These are phyloP conservation scores for Hydractinia echinata DNA, from an alignment of 30 jellyfish, hydroid and myxozoan genomes.

Conservation along the genomic window DNA sequence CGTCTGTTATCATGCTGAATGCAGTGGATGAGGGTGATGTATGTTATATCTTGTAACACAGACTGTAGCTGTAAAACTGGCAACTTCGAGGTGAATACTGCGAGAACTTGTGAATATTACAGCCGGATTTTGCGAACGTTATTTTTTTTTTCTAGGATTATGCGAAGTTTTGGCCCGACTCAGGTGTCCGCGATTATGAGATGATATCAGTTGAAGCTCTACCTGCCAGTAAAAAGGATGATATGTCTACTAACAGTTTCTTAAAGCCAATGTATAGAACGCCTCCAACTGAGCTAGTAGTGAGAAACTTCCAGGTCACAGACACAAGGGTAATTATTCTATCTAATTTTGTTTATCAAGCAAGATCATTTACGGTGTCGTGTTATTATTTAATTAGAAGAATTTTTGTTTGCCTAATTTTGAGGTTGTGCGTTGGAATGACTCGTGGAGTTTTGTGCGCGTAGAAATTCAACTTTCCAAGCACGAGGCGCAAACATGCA, in stretches of 20 bases:
- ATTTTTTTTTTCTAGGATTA: slow-evolving; percentile 55
- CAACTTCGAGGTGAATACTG: too few species aligned
- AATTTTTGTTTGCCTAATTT: too few species aligned
- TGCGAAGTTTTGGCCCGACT: slow-evolving; percentile 89
- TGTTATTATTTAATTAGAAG: too few species aligned
- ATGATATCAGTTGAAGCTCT: slow-evolving; percentile 75
- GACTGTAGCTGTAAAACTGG: too few species aligned
- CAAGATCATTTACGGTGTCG: too few species aligned
- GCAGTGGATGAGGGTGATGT: slow-evolving; percentile 88
- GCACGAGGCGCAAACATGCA: too few species aligned
- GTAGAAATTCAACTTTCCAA: too few species aligned
- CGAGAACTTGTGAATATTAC: too few species aligned
- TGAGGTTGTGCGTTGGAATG: too few species aligned
- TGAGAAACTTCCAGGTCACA: slow-evolving; percentile 68
- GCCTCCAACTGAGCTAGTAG: slow-evolving; percentile 54
- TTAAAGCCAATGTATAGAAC: slow-evolving; percentile 45
- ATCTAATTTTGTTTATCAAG: too few species aligned
- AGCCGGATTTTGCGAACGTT: too few species aligned
- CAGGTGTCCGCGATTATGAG: slow-evolving; percentile 57
- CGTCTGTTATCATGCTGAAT: slow-evolving; percentile 68
- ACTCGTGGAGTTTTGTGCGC: too few species aligned
- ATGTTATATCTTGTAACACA: background rate
- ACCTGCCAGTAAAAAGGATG: slow-evolving; percentile 34
- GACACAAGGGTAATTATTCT: slow-evolving; percentile 71
- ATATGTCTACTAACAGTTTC: slow-evolving; percentile 26